Base-by-base conservation (phyloP, 1,140 invertebrate genomes). In the Apis laboriosa region DNA sequence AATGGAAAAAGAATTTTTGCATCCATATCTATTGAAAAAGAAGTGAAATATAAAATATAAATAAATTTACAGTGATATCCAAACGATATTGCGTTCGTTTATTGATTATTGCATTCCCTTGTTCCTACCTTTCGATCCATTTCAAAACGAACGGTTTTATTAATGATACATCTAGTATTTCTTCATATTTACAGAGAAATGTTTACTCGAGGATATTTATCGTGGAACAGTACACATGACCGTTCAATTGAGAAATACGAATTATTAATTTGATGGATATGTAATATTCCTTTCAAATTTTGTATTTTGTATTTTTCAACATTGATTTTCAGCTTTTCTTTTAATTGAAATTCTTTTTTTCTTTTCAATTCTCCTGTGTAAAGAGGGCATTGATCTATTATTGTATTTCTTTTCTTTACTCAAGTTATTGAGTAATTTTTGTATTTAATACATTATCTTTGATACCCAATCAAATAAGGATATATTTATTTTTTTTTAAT, bases 121-220 rank as follows among this genome's bases (percentile, higher is more conserved):
- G 21, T 55, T 17, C 51, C 51, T 28, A 15, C 19, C 68, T 11
- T 15, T 5, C 24, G 49, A 53, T 66, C 21, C 49, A 9, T 53
- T 77, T 5, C 49, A 9, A 24, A 9, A 34, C 19, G 8, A 19
- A 34, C 21, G 19, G 75, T 77, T 55, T 77, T 77, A 77, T 77
- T 53, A 77, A 77, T 24, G 61, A 66, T 66, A 34, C 12, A 53
- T 60, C 49, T 77, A 61, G 61, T 61, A 75, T 75, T 75, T 75
- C 72, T 60, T 21, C 34, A 55, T 49, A 49, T 64, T 64, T 76
- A 24, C 11, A 24, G 61, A 61, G 11, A 21, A 75, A 61, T 61
- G 51, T 75, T 75, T 61, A 9, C 58, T 19, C 73, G 12, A 9
- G 0, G 58, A 4, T 61, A 19, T 75, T 74, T 60, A 17, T 43